These are phyloP conservation scores for Cordylochernes scorpioides DNA, from an alignment of 2,888 invertebrate genomes.

Conservation along the genomic window DNA sequence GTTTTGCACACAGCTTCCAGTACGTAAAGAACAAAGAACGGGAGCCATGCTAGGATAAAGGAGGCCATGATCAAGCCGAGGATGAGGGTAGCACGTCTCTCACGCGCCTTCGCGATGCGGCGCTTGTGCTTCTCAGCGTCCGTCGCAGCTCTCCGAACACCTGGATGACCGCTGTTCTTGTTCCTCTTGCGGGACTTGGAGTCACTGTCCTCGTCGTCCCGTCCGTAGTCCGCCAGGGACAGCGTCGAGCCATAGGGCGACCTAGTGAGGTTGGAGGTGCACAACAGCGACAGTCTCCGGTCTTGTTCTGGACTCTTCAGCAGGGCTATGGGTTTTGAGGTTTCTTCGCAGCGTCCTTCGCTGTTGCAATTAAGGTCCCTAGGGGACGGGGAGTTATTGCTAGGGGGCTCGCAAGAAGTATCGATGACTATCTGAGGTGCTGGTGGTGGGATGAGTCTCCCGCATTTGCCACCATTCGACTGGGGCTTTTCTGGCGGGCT, in stretches of 20 bases:
- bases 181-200: background rate
- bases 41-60: slow-evolving; percentile 92
- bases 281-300: slow-evolving; percentile 5
- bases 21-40: slow-evolving; percentile 84
- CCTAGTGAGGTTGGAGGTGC: slow-evolving; percentile 8
- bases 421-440: slow-evolving; percentile 15
- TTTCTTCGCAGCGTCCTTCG: slow-evolving; percentile 5
- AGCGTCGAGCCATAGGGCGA: slow-evolving; percentile 14
- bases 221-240: slow-evolving; percentile 13
- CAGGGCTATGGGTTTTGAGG: background rate
- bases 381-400: background rate
- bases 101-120: slow-evolving; percentile 71
- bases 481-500: slow-evolving; percentile 10
- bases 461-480: too few species aligned
- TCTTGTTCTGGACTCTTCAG: background rate
- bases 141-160: slow-evolving; percentile 21
- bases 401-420: slow-evolving; percentile 6
- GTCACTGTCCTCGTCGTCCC: slow-evolving; percentile 12
- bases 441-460: slow-evolving; percentile 2
- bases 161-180: too few species aligned
- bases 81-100: slow-evolving; percentile 82
- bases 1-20: slow-evolving; percentile 45
- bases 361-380: slow-evolving; percentile 1
- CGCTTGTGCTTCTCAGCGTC: slow-evolving; percentile 83
- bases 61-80: slow-evolving; percentile 93